Base-by-base conservation (phyloP, 2,888 invertebrate genomes). In the Papilio elwesi region DNA sequence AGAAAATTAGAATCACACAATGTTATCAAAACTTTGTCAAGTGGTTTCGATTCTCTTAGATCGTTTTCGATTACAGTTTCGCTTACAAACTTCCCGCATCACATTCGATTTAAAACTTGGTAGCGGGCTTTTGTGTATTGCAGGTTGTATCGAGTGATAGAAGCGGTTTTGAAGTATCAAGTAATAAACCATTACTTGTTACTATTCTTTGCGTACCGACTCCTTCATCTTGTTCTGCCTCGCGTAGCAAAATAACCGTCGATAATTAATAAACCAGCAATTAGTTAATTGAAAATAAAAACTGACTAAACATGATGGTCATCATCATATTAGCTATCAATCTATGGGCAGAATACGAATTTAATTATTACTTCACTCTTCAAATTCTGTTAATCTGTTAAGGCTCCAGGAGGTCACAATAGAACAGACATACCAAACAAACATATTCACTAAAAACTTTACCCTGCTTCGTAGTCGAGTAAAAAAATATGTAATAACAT, bases 31-130 rank as follows among this genome's bases (percentile, higher is more conserved):
- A 62, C 59, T 62, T 62, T 38, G 59, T 62, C 43, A n/a, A 38
- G 43, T 15, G 10, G 43, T 68, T 68, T 49, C 36, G 16, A 68
- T 57, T 57, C 26, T 36, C 57, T 47, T 48, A 10, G 3, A 57
- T 55, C 67, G 67, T 55, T 55, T 47, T 55, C 48, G 48, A 48
- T 57, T 57, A 68, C 13, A 57, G 48, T 68, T 68, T n/a, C 49
- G 48, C n/a, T 36, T 12, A 49, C 47, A 49, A 57, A 68, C 68
- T 68, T 68, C 36, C n/a, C 36, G 49, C 49, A 48, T 68, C 11
- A 49, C 49, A 57, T 26, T n/a, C 57, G 36, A 57, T 68, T 68
- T 57, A 68, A 68, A 68, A 57, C n/a, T 57, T 68, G 13, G 10
- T 67, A 67, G 43, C n/a, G 13, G 47, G 11, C 8, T 49, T 47